Evolutionary conservation across 2,888 invertebrate species (phyloP), one percentile per base, ranked within the genome.

Genomic region (Tetropium fuscum): DNA sequence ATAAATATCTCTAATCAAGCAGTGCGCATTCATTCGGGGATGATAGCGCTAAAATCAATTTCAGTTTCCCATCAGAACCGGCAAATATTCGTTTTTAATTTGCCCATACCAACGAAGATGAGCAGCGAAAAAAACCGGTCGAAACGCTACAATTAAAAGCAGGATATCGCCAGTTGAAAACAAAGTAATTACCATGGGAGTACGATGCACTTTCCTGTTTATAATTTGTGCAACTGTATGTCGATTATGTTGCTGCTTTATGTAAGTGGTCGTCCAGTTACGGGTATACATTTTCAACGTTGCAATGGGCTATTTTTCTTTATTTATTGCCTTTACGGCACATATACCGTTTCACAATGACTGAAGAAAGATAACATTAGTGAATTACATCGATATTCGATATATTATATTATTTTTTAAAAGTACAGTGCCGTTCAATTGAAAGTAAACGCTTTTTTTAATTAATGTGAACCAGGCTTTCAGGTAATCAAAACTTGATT

Each of bases 91-190:
- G 41, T 41, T 41, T 41, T 19, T 41, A 41, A 41, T 41, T 41
- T 41, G 41, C 22, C 11, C 10, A 5, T 20, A 36, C 20, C 25
- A 30, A 18, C 7, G 15, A 36, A 34, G 36, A 10, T 20, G 34
- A 48, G 25, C 13, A 25, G 1, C 8, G 30, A 30, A 15, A 32
- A 51, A 49, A 58, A 54, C 27, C 40, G 55, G 27, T 49, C 57
- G 55, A 62, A 66, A 62, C 15, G 58, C 57, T 55, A 73, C 70
- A 73, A 73, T 74, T 73, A 73, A 71, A 69, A 65, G 61, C 71
- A 73, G 73, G 73, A 74, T 74, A 73, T 69, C 32, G 41, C 27
- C 38, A 22, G 47, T 30, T 38, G 44, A 48, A 34, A 36, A 48
- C 36, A 30, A 36, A 20, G 13, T 48, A 36, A 48, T 48, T 48